Base-by-base conservation (phyloP, 2,113 vertebrate genomes). In the Gymnogyps californianus region DNA sequence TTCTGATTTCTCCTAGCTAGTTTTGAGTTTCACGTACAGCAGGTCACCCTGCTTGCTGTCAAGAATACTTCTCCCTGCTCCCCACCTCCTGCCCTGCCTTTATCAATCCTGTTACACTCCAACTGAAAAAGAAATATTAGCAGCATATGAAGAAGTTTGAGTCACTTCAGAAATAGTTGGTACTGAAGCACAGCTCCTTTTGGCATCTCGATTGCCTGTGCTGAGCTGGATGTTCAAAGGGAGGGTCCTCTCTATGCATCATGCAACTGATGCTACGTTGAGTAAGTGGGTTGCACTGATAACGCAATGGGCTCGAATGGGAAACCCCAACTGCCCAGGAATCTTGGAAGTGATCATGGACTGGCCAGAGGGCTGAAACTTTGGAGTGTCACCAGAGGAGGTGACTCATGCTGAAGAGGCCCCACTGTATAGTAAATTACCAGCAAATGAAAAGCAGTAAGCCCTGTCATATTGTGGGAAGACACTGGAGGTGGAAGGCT, bases 271-370 rank as follows among this genome's bases (percentile, higher is more conserved):
- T 31, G 25, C 47, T 52, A 52, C 3, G 3, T 24, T 21, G 49
- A 54, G 20, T 29, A 47, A 40, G 29, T 7, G 34, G n/a, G n/a
- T 34, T 32, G n/a, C 13, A 38, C 26, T 38, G 49, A 11, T 38
- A 26, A 38, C 7, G 2, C 44, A 40, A 28, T 1, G 3, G 18
- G 4, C 25, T 51, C 7, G 1, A 10, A 51, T 42, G 25, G 44
- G 52, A 58, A 87, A n/a, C 31, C 31, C 44, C 4, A 4, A 29
- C 26, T 3, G 4, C 38, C 69, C 8, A 5, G 26, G 25, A 64
- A 32, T 36, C 38, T 44, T 72, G 38, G 57, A 72, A 72, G 8
- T 20, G 38, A 46, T 36, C 10, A 6, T 54, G 47, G 38, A 36
- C 20, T 36, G 20, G 26, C 20, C 32, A 86, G 29, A 38, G 20